These are phyloP conservation scores for Zaprionus capensis DNA, from an alignment of 1,140 invertebrate genomes.

Conservation along the genomic window DNA sequence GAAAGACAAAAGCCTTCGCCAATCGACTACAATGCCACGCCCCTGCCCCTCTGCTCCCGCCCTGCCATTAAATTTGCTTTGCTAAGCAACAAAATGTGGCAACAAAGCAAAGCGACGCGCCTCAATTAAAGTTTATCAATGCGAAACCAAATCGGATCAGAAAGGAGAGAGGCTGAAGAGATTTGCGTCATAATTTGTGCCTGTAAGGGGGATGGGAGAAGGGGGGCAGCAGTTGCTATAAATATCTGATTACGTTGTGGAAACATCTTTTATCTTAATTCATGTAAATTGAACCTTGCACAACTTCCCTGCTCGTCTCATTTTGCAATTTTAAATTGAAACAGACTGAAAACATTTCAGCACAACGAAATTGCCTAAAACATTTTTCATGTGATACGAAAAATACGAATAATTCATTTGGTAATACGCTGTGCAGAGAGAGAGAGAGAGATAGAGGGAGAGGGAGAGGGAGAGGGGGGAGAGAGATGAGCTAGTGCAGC, in stretches of 20 bases:
- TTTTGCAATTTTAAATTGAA: background rate
- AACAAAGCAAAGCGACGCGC: constrained; percentile 13
- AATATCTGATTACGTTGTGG: background rate
- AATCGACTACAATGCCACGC: constrained; percentile 13
- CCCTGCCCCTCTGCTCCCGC: background rate
- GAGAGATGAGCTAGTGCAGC: background rate
- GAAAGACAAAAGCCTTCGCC: constrained; percentile 48
- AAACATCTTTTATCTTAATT: background rate
- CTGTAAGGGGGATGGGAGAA: background rate
- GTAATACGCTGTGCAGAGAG: background rate
- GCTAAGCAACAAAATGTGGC: constrained; percentile 33
- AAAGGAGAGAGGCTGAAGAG: background rate
- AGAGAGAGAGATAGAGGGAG: background rate
- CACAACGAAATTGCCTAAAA: background rate
- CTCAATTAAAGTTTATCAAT: constrained; percentile 12
- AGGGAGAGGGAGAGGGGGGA: background rate
- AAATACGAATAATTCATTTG: background rate
- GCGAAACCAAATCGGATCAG: constrained; percentile 7
- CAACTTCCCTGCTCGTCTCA: background rate
- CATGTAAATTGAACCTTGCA: background rate
- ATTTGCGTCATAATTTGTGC: background rate
- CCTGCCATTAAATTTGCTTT: constrained; percentile 29
- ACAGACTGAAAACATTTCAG: background rate
- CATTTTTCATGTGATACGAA: background rate
- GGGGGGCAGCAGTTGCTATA: background rate